A percentile compares a stretch with the other conserved stretches of the same genome.
Conservation (phyloP, 2,888 invertebrate species). For the Chrysodeixis includens region DNA sequence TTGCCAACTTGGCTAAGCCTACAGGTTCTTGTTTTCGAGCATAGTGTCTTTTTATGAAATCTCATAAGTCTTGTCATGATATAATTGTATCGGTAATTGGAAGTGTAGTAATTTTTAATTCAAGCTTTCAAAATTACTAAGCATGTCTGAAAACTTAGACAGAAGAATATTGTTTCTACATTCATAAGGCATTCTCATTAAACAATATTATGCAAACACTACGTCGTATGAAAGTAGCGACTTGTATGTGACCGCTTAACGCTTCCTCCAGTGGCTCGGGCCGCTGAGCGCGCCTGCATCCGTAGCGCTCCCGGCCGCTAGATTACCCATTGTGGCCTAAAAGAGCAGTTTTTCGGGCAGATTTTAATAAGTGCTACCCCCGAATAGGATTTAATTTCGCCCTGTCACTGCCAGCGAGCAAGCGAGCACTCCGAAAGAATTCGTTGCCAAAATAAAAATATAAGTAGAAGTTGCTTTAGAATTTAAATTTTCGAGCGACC, state of each 20-base stretch:
- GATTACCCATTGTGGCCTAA: conserved; percentile 77
- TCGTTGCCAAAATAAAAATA: conserved; percentile 60
- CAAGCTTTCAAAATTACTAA: too few relatives aligned
- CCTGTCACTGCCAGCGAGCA: conserved; percentile 75
- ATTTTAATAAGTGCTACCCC: conserved; percentile 80
- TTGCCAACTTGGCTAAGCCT: too few relatives aligned
- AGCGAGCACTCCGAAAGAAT: conserved; percentile 54
- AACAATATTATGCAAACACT: too few relatives aligned
- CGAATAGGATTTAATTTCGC: conserved; percentile 79
- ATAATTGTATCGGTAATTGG: too few relatives aligned
- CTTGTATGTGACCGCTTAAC: conserved; percentile 10
- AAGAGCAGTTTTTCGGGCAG: conserved; percentile 80
- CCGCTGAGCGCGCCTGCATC: conserved; percentile 11
- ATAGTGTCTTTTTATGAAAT: too few relatives aligned
- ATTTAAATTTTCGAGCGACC: conserved; percentile 48
- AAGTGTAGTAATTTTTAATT: too few relatives aligned
- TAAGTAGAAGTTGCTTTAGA: conserved; percentile 53
- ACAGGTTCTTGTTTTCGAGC: too few relatives aligned
- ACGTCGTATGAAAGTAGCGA: background rate
- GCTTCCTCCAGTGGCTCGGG: background rate
- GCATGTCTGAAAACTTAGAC: too few relatives aligned
- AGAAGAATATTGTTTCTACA: too few relatives aligned
- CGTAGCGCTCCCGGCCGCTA: conserved; percentile 50
- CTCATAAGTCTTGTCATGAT: too few relatives aligned
- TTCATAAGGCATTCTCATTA: too few relatives aligned